These are phyloP conservation scores for Camelus dromedarius DNA, from an alignment of 2,113 vertebrate genomes.

Conservation along the genomic window DNA sequence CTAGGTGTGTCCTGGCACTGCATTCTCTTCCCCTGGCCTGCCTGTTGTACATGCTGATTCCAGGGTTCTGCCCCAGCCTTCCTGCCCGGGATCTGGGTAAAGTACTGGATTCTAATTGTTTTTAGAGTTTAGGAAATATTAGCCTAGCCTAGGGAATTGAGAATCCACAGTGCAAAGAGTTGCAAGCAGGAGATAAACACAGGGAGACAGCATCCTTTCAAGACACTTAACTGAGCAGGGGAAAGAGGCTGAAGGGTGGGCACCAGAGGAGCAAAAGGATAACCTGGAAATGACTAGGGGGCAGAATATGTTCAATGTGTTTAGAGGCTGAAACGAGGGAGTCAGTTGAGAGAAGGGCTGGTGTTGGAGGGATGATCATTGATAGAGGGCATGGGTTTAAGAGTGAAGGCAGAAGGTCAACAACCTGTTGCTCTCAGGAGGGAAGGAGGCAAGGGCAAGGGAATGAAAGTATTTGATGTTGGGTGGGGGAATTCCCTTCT, in stretches of 20 bases:
- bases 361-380: no score
- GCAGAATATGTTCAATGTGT: background rate
- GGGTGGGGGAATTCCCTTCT: background rate
- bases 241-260: background rate
- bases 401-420: background rate
- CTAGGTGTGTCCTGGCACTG: background rate
- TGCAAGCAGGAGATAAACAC: background rate
- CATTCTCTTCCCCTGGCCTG: background rate
- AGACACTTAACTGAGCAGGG: background rate
- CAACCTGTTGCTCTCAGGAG: background rate
- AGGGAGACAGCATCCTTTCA: background rate
- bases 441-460: background rate
- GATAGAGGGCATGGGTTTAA: background rate
- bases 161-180: background rate
- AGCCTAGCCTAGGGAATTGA: background rate
- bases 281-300: background rate
- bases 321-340: background rate
- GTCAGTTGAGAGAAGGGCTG: no score
- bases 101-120: background rate
- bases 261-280: background rate
- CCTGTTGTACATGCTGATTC: background rate
- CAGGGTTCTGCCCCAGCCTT: background rate
- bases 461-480: background rate
- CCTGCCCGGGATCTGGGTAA: background rate
- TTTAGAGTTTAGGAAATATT: background rate